Evolutionary conservation across 2,113 vertebrate species (phyloP), one percentile per base, ranked within the genome.

Genomic region (Cettia cetti): DNA sequence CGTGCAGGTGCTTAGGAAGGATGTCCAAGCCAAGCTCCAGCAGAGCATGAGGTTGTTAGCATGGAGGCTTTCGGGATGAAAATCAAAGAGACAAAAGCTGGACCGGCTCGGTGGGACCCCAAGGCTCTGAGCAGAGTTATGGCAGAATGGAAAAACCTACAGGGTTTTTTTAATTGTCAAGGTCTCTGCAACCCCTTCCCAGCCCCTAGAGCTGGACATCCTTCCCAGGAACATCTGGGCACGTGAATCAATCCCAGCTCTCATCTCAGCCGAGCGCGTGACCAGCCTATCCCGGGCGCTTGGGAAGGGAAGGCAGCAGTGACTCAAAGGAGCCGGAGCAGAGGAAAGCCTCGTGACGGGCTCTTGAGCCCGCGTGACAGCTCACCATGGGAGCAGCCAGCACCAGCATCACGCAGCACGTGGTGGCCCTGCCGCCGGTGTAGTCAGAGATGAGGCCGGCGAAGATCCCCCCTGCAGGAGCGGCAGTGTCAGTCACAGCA

Each of bases 381-480:
- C 98, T 75, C 89, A 99, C 99, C 99, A 99, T 98, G 13, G 99
- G 99, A 47, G 99, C 99, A 0, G 99, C 99, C 6, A 95, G 0
- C 3, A 99, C 95, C 68, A 99, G 96, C 99, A 99, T 99, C 94
- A 98, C 78, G 1, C 98, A 98, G 97, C 99, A 99, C 3, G 99
- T 99, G 47, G 99, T 98, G n/a, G 99, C 99, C 74, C 99, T 98
- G 56, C 99, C 98, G 0, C 98, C 98, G 0, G 97, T 98, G 97
- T 98, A 99, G 98, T 99, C 99, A 0, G 99, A 99, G 94, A 99
- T 89, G 20, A 99, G 92, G 17, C 99, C 99, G 0, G 99, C 99
- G 6, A 98, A 23, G 94, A 99, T 99, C 50, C 99, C 99, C 8
- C 99, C 99, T 99, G 85, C 5, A 88, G 45, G 53, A 94, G 56